Evolutionary conservation across 2,113 vertebrate genomes (phyloP), one percentile per base, ranked within the genome.

Genomic region (Prunella himalayana): DNA sequence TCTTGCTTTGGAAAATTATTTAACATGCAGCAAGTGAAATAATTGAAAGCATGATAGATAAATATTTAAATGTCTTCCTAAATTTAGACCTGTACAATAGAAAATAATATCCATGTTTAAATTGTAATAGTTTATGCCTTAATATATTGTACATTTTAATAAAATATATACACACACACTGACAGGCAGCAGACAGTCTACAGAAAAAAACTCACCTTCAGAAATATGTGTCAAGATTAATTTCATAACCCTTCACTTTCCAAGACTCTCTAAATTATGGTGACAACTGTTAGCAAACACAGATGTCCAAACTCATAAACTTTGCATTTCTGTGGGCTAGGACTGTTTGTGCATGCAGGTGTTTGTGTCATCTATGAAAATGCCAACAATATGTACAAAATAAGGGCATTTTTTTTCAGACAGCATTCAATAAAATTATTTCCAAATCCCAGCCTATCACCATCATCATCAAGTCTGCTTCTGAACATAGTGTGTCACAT

Each of bases 281-380:
- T 93, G 94, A 94, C 91, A 95, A 97, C 88, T 95, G 76, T 80
- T 88, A 93, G 79, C 82, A 97, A 97, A 97, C 91, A 93, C 88
- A 96, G 94, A 93, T 96, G 92, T 97, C 92, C 88, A 94, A 90
- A 90, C 82, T 95, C 94, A 96, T 97, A 96, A 96, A 92, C 75
- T 93, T 96, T 92, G 79, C 53, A 73, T 95, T 94, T 92, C 77
- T 88, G 78, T 59, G 59, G 61, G 39, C 59, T 77, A 88, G n/a
- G 75, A 73, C 33, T 93, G 53, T 60, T 87, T 92, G 45, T 82
- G 66, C 1, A 0, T 95, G 71, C 87, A 96, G 92, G 85, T 96
- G 93, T 73, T 95, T 82, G 15, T 79, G 96, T 92, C 85, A 81
- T 73, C 90, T 94, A 70, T 30, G 68, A 94, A 95, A 93, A 94